phyloP scores from a whole-genome alignment of 2,113 vertebrate species.

The Sceloporus tristichus region DNA sequence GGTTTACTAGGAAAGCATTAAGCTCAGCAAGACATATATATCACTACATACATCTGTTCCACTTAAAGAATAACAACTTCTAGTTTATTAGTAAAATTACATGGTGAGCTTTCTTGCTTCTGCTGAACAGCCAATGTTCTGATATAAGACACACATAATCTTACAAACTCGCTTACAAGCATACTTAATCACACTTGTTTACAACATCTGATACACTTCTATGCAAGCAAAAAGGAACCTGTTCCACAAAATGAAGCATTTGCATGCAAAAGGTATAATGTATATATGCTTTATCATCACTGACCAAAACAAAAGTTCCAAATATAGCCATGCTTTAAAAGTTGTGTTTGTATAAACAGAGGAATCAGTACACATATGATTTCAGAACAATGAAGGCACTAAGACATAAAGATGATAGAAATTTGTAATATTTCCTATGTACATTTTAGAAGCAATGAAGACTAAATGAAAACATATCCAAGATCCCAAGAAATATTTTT shows the following conservation, averaged over 20 bases:
- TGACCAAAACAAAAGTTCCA: not conserved
- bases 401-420: not conserved
- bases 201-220: not conserved
- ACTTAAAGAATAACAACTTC: constrained; percentile 35
- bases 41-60: not conserved
- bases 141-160: constrained; percentile 33
- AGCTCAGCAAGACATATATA: constrained; percentile 34
- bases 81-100: constrained; percentile 20
- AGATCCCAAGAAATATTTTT: not conserved
- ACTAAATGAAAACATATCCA: not conserved
- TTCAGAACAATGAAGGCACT: not conserved
- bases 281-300: not conserved
- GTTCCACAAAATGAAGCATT: not conserved
- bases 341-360: not conserved
- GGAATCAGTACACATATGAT: not conserved
- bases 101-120: not conserved
- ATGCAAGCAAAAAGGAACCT: not conserved
- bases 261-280: not conserved
- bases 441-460: not conserved
- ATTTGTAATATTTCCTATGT: not conserved
- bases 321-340: not conserved
- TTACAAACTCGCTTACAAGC: constrained; percentile 25
- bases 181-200: not conserved
- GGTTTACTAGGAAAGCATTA: constrained; percentile 25
- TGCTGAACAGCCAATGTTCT: constrained; percentile 15